Conservation (phyloP, 2,888 invertebrate species). For the Pharmacophagus antenor region DNA sequence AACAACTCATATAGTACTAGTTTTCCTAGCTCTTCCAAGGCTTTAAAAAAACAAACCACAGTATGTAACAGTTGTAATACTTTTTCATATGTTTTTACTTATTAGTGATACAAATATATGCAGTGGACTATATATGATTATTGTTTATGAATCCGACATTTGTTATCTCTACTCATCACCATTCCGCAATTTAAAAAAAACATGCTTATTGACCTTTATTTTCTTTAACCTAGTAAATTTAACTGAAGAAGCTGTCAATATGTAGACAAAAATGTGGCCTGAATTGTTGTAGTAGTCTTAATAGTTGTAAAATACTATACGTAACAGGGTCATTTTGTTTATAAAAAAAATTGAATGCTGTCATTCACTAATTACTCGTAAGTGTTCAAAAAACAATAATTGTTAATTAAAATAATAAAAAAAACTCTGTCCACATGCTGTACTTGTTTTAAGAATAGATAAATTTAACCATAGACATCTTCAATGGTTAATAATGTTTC, state of each 20-base stretch:
- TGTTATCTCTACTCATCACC: neutral
- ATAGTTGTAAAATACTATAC: constrained; percentile 33
- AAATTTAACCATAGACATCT: constrained; percentile 42
- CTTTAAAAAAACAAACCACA: neutral
- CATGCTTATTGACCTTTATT: no score
- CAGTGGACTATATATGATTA: neutral
- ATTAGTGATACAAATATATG: no score
- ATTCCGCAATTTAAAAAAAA: no score
- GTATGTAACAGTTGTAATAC: neutral
- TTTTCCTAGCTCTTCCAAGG: neutral
- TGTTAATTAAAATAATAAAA: constrained; percentile 13
- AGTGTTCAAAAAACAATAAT: constrained; percentile 51
- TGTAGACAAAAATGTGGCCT: constrained; percentile 19
- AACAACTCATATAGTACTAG: neutral
- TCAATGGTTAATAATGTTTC: constrained; percentile 44
- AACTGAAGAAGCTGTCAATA: neutral
- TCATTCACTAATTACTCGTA: constrained; percentile 45
- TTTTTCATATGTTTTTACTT: no score
- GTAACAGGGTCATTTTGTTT: constrained; percentile 71
- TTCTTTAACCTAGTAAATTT: no score
- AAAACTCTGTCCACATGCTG: neutral
- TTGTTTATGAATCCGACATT: neutral
- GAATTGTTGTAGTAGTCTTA: constrained; percentile 31
- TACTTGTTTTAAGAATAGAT: constrained; percentile 38
- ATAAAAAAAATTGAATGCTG: constrained; percentile 63